A percentile compares a stretch with the other conserved stretches of the same genome.
phyloP scores from a whole-genome alignment of 1,140 invertebrate species.

The Teleopsis dalmanni region DNA sequence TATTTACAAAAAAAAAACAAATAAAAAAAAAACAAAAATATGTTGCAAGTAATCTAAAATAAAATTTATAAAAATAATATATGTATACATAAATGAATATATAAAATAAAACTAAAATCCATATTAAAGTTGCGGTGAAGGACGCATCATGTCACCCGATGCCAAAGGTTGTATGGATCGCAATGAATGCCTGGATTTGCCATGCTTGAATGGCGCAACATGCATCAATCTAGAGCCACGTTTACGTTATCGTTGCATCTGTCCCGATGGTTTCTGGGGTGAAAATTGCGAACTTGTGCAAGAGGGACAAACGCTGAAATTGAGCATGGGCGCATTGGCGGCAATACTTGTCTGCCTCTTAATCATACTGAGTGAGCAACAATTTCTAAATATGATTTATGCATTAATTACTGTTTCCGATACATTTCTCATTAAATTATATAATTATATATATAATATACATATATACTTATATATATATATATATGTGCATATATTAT shows the following conservation, averaged over 20 bases:
- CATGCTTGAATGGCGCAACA: slow-evolving; percentile 82
- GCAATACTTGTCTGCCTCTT: slow-evolving; percentile 89
- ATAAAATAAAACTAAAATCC: neutral
- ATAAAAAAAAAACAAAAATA: neutral
- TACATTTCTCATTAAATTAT: neutral
- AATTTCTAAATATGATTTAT: neutral
- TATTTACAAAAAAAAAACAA: neutral
- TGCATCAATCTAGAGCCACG: slow-evolving; percentile 83
- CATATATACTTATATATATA: neutral
- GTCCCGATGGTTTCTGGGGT: slow-evolving; percentile 86
- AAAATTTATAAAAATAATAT: neutral
- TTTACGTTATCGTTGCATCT: slow-evolving; percentile 74
- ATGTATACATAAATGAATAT: neutral
- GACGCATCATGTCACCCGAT: slow-evolving; percentile 77
- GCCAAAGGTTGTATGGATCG: slow-evolving; percentile 87
- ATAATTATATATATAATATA: neutral
- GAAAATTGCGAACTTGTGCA: slow-evolving; percentile 88
- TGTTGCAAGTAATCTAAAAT: neutral
- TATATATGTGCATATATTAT: neutral
- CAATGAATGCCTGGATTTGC: slow-evolving; percentile 87
- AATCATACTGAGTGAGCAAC: slow-evolving; percentile 83
- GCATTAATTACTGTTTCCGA: neutral
- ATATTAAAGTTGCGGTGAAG: slow-evolving; percentile 76
- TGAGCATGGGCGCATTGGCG: slow-evolving; percentile 87
- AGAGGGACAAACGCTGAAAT: slow-evolving; percentile 83